These are phyloP conservation scores for Germaria angustata DNA, from an alignment of 2,888 invertebrate genomes.

Conservation along the genomic window DNA sequence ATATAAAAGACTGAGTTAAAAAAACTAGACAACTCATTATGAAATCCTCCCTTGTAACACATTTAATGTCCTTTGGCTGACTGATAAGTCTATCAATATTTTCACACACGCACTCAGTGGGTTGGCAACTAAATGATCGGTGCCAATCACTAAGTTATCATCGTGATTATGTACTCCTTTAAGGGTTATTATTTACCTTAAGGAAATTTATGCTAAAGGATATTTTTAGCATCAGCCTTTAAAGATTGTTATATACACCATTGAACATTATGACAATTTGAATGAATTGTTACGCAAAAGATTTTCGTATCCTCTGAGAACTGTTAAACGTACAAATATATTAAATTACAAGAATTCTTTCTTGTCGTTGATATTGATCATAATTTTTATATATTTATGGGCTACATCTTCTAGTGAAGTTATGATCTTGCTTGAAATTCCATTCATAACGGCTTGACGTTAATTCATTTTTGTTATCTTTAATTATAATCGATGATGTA, in stretches of 20 bases:
- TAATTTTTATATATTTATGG: slow-evolving; percentile 25
- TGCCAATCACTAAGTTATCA: slow-evolving; percentile 53
- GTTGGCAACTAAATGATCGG: slow-evolving; percentile 36
- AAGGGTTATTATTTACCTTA: slow-evolving; percentile 22
- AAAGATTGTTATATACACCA: slow-evolving; percentile 3
- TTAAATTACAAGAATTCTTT: slow-evolving; percentile 26
- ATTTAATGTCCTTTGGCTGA: background rate
- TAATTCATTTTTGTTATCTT: background rate
- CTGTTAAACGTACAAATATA: background rate
- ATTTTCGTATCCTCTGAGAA: background rate
- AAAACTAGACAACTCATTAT: slow-evolving; percentile 17
- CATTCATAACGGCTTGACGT: too few relatives aligned
- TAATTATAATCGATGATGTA: slow-evolving; percentile 29
- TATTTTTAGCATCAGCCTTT: background rate
- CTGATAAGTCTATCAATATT: slow-evolving; percentile 67
- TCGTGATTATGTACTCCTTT: background rate
- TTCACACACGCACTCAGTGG: slow-evolving; percentile 61
- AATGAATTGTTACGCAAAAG: slow-evolving; percentile 32
- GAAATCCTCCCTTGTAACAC: slow-evolving; percentile 50
- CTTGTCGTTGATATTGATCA: background rate
- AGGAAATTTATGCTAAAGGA: slow-evolving; percentile 43
- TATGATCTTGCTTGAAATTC: background rate
- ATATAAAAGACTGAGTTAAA: background rate
- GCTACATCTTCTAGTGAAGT: background rate
- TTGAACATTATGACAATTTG: slow-evolving; percentile 38